Base-by-base conservation (phyloP, 2,113 vertebrate genomes). In the Bostrychus sinensis region DNA sequence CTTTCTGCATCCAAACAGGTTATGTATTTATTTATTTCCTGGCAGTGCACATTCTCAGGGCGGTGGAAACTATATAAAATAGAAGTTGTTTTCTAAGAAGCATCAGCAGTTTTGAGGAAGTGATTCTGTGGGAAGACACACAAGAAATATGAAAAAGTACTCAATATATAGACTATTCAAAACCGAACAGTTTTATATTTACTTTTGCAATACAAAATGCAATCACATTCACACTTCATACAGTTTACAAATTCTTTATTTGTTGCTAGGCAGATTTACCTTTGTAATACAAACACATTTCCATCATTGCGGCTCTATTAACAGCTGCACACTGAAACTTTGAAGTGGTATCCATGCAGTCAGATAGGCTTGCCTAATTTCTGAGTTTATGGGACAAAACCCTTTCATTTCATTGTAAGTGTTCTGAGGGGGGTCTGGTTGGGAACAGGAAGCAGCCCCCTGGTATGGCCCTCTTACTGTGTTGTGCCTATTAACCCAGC, bases 1-100 rank as follows among this genome's bases (percentile, higher is more conserved):
- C 81, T 72, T 81, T 84, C 74, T 67, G 83, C 80, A 65, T 80
- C 85, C 82, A 84, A 84, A 86, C 86, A 89, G 83, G 82, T 88
- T 85, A 89, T 89, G 77, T 89, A 72, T 91, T 89, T 91, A 90
- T 90, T 90, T 89, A 88, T 89, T 89, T 89, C 71, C 57, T 79
- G 0, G 42, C 25, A 1, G 42, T 36, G 53, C 75, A 69, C 23
- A 74, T 72, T 75, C 79, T 77, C 68, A 54, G 64, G 54, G 11
- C 38, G 64, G 67, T 53, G 78, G 66, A 77, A 80, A 88, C 83
- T 88, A 80, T 75, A 70, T 77, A 53, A 78, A 86, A 84, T 70
- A 72, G 75, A 87, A 88, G 86, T 91, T 84, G 38, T 89, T 90
- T 89, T 86, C 77, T 68, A 10, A 41, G 68, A 66, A 66, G 78